Conservation (phyloP, 2,888 invertebrate genomes). For the Hartigia nigra region DNA sequence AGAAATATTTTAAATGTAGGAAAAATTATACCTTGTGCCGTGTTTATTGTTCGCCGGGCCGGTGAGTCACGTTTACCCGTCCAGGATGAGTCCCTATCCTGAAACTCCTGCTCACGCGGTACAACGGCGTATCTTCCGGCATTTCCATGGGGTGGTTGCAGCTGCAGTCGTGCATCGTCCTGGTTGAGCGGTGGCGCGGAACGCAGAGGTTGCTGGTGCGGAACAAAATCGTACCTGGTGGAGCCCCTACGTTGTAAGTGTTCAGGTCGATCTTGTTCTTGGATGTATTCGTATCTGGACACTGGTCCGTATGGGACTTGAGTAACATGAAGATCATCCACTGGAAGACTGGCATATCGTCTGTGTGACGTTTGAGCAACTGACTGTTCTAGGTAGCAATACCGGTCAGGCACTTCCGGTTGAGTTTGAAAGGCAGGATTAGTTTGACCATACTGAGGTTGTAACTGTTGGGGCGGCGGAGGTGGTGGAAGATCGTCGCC, state of each 20-base stretch:
- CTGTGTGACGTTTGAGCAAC: slow-evolving; percentile 29
- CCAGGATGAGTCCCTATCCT: slow-evolving; percentile 37
- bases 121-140: slow-evolving; percentile 47
- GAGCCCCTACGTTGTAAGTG: slow-evolving; percentile 44
- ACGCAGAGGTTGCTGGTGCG: slow-evolving; percentile 50
- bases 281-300: slow-evolving; percentile 58
- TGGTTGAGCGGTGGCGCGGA: slow-evolving; percentile 48
- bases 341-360: slow-evolving; percentile 50
- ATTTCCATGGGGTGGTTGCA: slow-evolving; percentile 38
- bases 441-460: slow-evolving; percentile 46
- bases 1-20: background rate
- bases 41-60: slow-evolving; percentile 39
- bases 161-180: slow-evolving; percentile 39
- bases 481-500: slow-evolving; percentile 41
- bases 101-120: slow-evolving; percentile 46
- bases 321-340: slow-evolving; percentile 37
- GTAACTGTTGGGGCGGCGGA: slow-evolving; percentile 47
- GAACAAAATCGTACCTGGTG: slow-evolving; percentile 52
- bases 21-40: slow-evolving; percentile 42
- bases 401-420: slow-evolving; percentile 42
- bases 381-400: slow-evolving; percentile 49
- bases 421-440: slow-evolving; percentile 54
- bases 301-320: slow-evolving; percentile 28
- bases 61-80: slow-evolving; percentile 31
- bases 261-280: slow-evolving; percentile 39